These are phyloP conservation scores for Drosophila formosana DNA, from an alignment of 2,888 invertebrate species.

Conservation along the genomic window DNA sequence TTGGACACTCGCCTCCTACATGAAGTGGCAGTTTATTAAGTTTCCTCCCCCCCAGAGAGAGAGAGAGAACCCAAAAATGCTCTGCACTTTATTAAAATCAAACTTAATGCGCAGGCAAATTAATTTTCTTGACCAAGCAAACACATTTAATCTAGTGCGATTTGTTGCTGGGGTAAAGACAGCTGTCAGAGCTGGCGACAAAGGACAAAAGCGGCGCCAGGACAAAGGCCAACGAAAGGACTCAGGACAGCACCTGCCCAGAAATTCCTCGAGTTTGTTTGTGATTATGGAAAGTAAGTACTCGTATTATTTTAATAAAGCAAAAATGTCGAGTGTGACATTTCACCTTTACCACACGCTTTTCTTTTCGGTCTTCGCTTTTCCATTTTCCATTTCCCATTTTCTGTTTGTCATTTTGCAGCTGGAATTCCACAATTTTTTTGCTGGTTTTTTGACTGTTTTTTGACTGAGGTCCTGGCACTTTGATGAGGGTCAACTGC, in stretches of 20 bases:
- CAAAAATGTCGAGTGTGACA: slow-evolving; percentile 71
- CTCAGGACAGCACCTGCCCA: slow-evolving; percentile 4
- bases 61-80: slow-evolving; percentile 23
- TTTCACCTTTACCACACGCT: slow-evolving; percentile 62
- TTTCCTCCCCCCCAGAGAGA: slow-evolving; percentile 24
- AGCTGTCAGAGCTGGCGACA: slow-evolving; percentile 55
- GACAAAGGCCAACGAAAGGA: slow-evolving; percentile 1
- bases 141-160: slow-evolving; percentile 64
- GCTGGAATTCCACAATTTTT: slow-evolving; percentile 35
- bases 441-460: neutral
- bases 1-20: slow-evolving; percentile 43
- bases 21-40: slow-evolving; percentile 70
- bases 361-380: neutral
- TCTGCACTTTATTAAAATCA: slow-evolving; percentile 78
- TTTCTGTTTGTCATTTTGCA: slow-evolving; percentile 24
- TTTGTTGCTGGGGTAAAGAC: slow-evolving; percentile 39
- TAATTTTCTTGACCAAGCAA: slow-evolving; percentile 71
- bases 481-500: slow-evolving; percentile 69
- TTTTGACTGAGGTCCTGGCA: slow-evolving; percentile 37
- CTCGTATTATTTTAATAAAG: slow-evolving; percentile 74
- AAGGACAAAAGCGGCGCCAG: neutral
- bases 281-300: slow-evolving; percentile 57
- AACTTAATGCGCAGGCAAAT: slow-evolving; percentile 71
- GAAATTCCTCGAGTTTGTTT: slow-evolving; percentile 16
- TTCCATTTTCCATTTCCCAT: neutral